Evolutionary conservation across 30 jellyfish, hydroid and myxozoan species (phyloP).

Genomic region (Pseudorhiza aurosa): DNA sequence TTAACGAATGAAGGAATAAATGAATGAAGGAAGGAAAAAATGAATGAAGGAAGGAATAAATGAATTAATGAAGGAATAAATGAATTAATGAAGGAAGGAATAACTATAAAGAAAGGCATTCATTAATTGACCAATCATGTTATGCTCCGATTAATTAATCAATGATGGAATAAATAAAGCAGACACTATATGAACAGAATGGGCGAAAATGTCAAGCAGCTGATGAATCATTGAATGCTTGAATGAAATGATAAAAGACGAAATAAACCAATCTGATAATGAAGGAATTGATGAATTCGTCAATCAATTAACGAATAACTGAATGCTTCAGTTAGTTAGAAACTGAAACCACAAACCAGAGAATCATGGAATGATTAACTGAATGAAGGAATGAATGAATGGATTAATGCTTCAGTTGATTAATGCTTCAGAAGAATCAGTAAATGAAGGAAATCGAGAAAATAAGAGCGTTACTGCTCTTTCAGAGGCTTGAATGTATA

Average conservation of each 20-base stretch:
- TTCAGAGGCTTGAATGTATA: too few relatives aligned
- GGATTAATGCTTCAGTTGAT: neutral
- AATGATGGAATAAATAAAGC: too few relatives aligned
- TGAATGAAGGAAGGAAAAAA: neutral
- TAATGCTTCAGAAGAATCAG: neutral
- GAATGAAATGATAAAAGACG: neutral
- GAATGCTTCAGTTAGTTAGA: too few relatives aligned
- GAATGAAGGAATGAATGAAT: neutral
- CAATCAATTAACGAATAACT: neutral
- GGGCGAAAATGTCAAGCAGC: neutral
- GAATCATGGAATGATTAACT: neutral
- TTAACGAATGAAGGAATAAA: neutral
- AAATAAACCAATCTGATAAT: neutral
- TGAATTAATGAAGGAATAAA: neutral
- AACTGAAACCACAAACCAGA: too few relatives aligned
- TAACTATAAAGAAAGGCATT: too few relatives aligned
- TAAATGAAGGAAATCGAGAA: too few relatives aligned
- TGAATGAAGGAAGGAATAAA: neutral
- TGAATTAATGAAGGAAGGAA: neutral
- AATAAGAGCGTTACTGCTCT: too few relatives aligned
- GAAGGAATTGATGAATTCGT: neutral
- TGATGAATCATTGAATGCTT: neutral
- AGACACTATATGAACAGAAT: too few relatives aligned
- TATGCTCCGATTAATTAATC: too few relatives aligned
- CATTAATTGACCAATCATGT: too few relatives aligned